A percentile compares a stretch with the other conserved stretches of the same genome.
Conservation (phyloP, 1,140 invertebrate genomes). For the Apocrypta bakeri region DNA sequence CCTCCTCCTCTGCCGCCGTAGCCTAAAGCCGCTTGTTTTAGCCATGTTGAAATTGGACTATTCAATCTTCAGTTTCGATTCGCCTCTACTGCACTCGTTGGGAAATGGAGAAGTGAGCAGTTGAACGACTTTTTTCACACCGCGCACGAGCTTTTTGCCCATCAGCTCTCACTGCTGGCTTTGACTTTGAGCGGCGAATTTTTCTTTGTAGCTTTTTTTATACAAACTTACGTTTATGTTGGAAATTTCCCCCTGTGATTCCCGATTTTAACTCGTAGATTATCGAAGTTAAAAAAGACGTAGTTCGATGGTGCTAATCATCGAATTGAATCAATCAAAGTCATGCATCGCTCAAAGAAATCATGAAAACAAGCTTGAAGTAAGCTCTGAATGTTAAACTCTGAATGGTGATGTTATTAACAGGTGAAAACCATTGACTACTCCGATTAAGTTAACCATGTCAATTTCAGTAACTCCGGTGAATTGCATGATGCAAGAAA, state of each 20-base stretch:
- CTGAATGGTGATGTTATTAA: too few relatives aligned
- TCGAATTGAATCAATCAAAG: too few relatives aligned
- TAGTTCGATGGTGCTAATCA: too few relatives aligned
- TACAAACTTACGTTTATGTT: not conserved
- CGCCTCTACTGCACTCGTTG: not conserved
- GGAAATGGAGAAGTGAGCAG: not conserved
- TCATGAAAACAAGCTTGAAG: too few relatives aligned
- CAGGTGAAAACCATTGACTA: too few relatives aligned
- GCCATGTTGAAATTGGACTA: constrained; percentile 12
- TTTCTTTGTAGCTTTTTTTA: not conserved
- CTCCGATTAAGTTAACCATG: too few relatives aligned
- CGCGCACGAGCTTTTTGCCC: not conserved
- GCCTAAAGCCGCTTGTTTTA: not conserved
- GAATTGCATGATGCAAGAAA: too few relatives aligned
- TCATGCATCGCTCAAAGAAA: too few relatives aligned
- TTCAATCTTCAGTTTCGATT: constrained; percentile 31
- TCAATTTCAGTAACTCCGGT: too few relatives aligned
- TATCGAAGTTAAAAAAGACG: too few relatives aligned
- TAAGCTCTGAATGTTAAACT: too few relatives aligned
- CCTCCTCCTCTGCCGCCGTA: not conserved
- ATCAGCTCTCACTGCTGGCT: not conserved
- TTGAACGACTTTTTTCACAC: constrained; percentile 2
- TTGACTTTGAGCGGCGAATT: constrained; percentile 13
- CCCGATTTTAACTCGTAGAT: too few relatives aligned
- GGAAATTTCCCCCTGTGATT: not conserved